A percentile compares a stretch with the other conserved stretches of the same genome.
Conservation (phyloP, 2,797 vertebrate species). For the Chiropotes sagulatus region DNA sequence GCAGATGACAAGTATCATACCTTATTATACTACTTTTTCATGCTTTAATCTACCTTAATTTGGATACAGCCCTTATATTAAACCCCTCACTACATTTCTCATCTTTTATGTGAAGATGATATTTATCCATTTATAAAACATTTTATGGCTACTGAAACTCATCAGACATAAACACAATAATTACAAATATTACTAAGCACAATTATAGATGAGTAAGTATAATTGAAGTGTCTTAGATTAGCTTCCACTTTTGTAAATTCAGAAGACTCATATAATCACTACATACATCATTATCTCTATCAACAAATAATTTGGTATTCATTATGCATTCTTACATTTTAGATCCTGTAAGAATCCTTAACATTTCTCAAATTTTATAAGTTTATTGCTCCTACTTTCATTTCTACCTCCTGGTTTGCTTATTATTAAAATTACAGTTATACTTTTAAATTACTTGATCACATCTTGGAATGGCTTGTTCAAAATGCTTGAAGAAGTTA, state of each 20-base stretch:
- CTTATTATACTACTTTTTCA: not conserved
- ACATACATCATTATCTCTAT: not conserved
- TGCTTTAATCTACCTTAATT: not conserved
- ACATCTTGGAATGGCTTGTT: not conserved
- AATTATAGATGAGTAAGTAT: not conserved
- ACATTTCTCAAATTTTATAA: not conserved
- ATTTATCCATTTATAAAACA: not conserved
- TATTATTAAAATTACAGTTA: not conserved
- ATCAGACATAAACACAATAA: not conserved
- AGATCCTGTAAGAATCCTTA: not conserved
- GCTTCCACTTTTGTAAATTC: not conserved
- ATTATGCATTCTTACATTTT: not conserved
- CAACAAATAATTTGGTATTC: not conserved
- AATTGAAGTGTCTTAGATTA: not conserved
- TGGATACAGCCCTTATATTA: not conserved
- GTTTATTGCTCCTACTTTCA: not conserved
- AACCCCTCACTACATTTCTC: not conserved
- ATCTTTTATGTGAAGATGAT: conserved; percentile 8
- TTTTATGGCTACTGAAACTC: not conserved
- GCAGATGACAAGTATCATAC: not conserved
- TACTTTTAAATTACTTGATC: not conserved
- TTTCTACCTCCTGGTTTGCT: not conserved
- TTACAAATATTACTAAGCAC: not conserved
- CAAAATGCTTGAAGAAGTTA: not conserved
- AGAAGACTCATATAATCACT: not conserved